Evolutionary conservation across 2,113 vertebrate species (phyloP), one percentile per base, ranked within the genome.

Genomic region (Onychostruthus taczanowskii): DNA sequence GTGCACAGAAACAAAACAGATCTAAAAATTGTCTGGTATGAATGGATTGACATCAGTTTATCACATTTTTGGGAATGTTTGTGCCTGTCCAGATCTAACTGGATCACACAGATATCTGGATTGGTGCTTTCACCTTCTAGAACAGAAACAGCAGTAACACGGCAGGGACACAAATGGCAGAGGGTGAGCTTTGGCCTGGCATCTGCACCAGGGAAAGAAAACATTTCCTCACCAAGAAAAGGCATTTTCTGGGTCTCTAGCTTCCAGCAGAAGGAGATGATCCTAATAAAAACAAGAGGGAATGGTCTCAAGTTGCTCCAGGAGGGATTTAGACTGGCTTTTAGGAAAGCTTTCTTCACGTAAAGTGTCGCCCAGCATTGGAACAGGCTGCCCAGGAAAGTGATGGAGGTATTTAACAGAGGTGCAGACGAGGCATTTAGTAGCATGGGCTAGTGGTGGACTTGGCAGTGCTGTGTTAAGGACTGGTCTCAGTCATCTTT

Each of bases 381-480:
- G 26, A 90, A 39, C 10, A 47, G 27, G 33, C 44, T 91, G 53
- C 9, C 39, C 33, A 35, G 39, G n/a, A 19, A 77, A 69, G 12
- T 44, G 41, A 66, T 21, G 11, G 46, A 82, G 52, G 7, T 55
- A 46, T 46, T 88, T 46, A 55, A 53, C 28, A 69, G 39, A 82
- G 1, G 1, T 6, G 10, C 47, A 59, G 22, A 82, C 18, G 17
- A 31, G 13, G 30, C 2, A 5, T 15, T 61, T 30, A 39, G 3
- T 9, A 58, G 63, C 15, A 16, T 10, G 17, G 7, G 8, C 58
- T 41, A 84, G 47, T 18, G 19, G 13, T 53, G 6, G 14, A 72
- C 41, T 63, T 58, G 41, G 50, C 8, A 77, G 27, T 31, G 28
- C 7, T 44, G 11, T 11, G 16, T 69, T 76, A n/a, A 67, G 0